Conservation (phyloP, 2,888 invertebrate genomes). For the Nomada ferruginata region DNA sequence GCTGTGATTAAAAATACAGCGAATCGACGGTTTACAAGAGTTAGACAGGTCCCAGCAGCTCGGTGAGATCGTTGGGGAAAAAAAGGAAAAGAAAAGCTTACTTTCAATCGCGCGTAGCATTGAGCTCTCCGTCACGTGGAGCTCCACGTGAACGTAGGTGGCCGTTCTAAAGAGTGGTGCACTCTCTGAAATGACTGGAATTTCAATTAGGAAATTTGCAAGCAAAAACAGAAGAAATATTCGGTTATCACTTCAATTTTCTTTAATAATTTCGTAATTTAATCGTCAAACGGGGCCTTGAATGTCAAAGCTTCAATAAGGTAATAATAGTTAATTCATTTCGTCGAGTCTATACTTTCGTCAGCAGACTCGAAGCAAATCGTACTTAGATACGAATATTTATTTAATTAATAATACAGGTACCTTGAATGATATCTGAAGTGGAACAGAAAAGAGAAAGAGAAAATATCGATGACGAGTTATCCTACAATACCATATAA, state of each 20-base stretch:
- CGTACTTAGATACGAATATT: too few species aligned
- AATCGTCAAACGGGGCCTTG: too few species aligned
- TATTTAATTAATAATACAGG: too few species aligned
- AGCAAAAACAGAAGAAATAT: neutral
- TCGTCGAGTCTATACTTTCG: too few species aligned
- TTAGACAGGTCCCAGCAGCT: conserved; percentile 19
- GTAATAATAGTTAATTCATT: too few species aligned
- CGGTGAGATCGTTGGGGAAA: conserved; percentile 21
- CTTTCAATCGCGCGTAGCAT: conserved; percentile 74
- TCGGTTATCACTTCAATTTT: neutral
- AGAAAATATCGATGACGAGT: too few species aligned
- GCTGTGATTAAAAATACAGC: conserved; percentile 53
- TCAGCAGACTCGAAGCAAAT: too few species aligned
- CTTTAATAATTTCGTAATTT: neutral
- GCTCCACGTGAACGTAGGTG: conserved; percentile 82
- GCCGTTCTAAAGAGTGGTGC: conserved; percentile 30
- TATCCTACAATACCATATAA: too few species aligned
- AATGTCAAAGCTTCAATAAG: too few species aligned
- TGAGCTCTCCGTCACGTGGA: conserved; percentile 80
- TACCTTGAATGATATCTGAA: too few species aligned
- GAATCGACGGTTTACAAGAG: conserved; percentile 54
- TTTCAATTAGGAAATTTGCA: conserved; percentile 38
- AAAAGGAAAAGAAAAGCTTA: conserved; percentile 67
- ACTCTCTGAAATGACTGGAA: conserved; percentile 22
- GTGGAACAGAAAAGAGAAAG: too few species aligned